These are phyloP conservation scores for Antennarius maculatus DNA, from an alignment of 2,797 vertebrate species.

Conservation along the genomic window DNA sequence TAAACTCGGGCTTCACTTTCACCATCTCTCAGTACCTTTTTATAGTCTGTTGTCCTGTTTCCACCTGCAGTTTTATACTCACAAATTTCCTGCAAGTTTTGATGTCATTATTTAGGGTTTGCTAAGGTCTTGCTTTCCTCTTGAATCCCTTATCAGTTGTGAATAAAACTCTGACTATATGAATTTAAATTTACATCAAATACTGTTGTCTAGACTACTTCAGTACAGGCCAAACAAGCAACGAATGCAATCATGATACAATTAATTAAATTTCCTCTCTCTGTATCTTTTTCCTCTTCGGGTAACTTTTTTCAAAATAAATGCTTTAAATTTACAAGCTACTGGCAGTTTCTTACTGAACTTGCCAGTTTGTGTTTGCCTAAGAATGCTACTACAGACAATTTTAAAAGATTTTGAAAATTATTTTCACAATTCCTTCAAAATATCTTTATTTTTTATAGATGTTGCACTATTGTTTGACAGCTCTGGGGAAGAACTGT, in stretches of 20 bases:
- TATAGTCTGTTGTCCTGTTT: constrained; percentile 41
- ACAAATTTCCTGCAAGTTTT: constrained; percentile 34
- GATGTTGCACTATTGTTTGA: no score
- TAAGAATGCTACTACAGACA: no score
- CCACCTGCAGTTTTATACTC: constrained; percentile 36
- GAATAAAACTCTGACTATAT: constrained; percentile 7
- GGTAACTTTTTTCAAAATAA: no score
- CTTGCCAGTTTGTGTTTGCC: no score
- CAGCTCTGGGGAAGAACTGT: no score
- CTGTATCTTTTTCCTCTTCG: no score
- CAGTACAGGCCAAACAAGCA: background rate
- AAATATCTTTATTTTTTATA: no score
- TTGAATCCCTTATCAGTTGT: constrained; percentile 14
- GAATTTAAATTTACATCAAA: constrained; percentile 4
- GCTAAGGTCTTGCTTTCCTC: constrained; percentile 9
- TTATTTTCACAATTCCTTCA: no score
- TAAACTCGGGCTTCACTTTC: constrained; percentile 10
- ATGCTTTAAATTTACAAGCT: no score
- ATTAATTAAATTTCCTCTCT: background rate
- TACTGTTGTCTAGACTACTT: background rate
- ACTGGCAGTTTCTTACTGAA: no score
- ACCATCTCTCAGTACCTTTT: constrained; percentile 49
- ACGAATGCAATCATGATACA: background rate
- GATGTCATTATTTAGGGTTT: constrained; percentile 32
- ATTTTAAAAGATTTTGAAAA: no score